Evolutionary conservation across 1,140 invertebrate genomes (phyloP).

Genomic region (Meloidogyne chitwoodi): DNA sequence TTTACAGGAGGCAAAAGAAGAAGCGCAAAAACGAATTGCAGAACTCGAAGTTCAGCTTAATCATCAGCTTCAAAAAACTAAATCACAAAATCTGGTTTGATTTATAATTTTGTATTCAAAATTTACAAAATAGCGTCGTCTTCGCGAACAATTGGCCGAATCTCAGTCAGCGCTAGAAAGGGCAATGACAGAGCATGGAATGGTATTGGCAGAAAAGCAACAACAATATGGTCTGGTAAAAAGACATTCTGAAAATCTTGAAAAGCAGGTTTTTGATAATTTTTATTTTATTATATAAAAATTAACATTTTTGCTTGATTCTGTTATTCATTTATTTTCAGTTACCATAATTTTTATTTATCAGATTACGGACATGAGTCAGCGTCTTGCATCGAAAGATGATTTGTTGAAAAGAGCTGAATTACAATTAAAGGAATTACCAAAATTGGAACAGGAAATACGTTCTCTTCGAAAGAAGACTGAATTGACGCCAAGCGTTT

Average conservation of each 20-base stretch:
- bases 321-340: too few species aligned
- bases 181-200: conserved; percentile 38
- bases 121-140: conserved; percentile 13
- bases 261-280: conserved; percentile 31
- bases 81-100: neutral
- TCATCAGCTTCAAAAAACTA: neutral
- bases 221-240: conserved; percentile 41
- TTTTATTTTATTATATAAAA: neutral
- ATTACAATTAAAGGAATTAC: conserved; percentile 29
- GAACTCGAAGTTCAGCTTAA: conserved; percentile 1
- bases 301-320: too few species aligned
- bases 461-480: conserved; percentile 30
- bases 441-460: conserved; percentile 38
- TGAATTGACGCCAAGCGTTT: conserved; percentile 35
- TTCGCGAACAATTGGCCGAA: conserved; percentile 26
- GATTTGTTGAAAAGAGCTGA: conserved; percentile 26
- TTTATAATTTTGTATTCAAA: neutral
- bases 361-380: conserved; percentile 44
- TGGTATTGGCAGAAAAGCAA: conserved; percentile 40
- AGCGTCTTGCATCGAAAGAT: conserved; percentile 38
- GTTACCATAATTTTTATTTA: too few species aligned
- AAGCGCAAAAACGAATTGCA: neutral
- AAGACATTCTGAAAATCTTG: conserved; percentile 26
- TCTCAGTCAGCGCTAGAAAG: conserved; percentile 32
- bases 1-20: neutral